Percentiles rank a stretch among this genome's conserved stretches.
These are phyloP conservation scores for Strix occidentalis DNA, from an alignment of 2,797 vertebrate genomes.

Conservation along the genomic window DNA sequence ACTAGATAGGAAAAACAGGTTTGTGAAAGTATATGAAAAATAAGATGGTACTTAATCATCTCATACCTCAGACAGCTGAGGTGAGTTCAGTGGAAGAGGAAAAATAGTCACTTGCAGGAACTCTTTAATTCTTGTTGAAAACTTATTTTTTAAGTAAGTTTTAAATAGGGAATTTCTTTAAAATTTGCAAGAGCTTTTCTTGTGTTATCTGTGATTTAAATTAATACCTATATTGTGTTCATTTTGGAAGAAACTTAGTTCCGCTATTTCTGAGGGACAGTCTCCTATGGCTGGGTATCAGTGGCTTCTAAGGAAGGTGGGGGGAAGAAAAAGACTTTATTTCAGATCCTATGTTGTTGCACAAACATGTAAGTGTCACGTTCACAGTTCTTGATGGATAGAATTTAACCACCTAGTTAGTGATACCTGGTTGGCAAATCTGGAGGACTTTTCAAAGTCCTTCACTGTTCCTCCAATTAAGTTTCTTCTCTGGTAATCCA, in stretches of 20 bases:
- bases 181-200: not conserved
- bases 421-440: not conserved
- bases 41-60: not conserved
- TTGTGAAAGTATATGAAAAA: not conserved
- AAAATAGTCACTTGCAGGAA: not conserved
- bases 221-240: not conserved
- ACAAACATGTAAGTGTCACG: rapidly evolving
- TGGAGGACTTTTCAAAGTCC: not conserved
- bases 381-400: not conserved
- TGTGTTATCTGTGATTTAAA: not conserved
- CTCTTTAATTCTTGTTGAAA: not conserved
- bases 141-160: not conserved
- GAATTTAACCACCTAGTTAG: not conserved
- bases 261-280: not conserved
- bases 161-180: not conserved
- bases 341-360: not conserved
- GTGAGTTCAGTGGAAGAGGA: not conserved
- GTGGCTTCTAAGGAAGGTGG: not conserved
- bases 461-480: not conserved
- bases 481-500: not conserved
- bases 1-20: not conserved
- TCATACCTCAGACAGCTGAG: not conserved
- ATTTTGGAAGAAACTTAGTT: not conserved
- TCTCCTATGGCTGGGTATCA: not conserved
- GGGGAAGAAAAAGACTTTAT: not conserved